Base-by-base conservation (phyloP, 2,888 invertebrate species). In the Phragmatobia fuliginosa region DNA sequence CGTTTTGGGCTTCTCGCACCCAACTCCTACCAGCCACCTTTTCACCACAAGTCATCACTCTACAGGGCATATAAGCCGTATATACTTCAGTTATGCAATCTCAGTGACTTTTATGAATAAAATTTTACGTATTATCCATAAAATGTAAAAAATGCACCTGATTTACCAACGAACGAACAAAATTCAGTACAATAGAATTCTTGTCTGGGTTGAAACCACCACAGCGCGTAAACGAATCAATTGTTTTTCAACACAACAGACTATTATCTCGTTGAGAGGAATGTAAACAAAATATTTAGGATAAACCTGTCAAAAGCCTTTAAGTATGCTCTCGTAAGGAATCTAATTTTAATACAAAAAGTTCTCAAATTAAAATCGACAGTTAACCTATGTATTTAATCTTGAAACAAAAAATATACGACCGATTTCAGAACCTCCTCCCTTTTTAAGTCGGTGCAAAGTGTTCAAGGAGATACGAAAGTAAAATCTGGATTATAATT, bases 171-270 rank as follows among this genome's bases (percentile, higher is more conserved):
- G 25, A n/a, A 32, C 18, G 33, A 49, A 63, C 31, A 32, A 49
- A 63, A 52, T 32, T 64, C 33, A 49, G 25, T 33, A 64, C 63
- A 64, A 64, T 33, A 64, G 63, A 33, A 28, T 41, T 62, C 33
- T 33, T 64, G 32, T 18, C 63, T 63, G 32, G 33, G n/a, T 33
- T 14, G 25, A n/a, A 32, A 32, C 14, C 32, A 63, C 32, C 14
- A 49, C 63, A 32, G 49, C 5, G 21, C 11, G n/a, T 32, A 81
- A 84, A 83, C 80, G 80, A 74, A 72, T 83, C 77, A 83, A 83
- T 77, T 86, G 88, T 87, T 89, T 86, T 84, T 75, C 83, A 84
- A 83, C 88, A 89, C 88, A 88, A 81, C 66, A 73, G 66, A 76
- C 68, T 69, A 81, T 79, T 74, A 82, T 83, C 85, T 84, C 78